Percentiles rank a stretch among this genome's conserved stretches.
phyloP scores from a whole-genome alignment of 2,797 vertebrate genomes.

The Ctenopoma multispine region DNA sequence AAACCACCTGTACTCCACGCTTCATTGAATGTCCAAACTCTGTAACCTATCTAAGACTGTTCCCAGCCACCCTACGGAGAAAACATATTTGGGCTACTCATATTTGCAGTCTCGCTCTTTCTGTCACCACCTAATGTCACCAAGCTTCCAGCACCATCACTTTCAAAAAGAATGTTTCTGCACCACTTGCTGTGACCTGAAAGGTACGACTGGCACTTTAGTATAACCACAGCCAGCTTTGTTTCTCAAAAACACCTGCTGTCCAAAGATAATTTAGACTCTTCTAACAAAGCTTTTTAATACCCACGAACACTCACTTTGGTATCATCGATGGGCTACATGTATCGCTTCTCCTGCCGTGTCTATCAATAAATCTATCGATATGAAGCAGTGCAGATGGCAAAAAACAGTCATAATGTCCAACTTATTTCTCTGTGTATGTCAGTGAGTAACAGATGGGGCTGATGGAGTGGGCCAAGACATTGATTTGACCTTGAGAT shows the following conservation, averaged over 20 bases:
- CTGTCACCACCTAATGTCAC: not conserved
- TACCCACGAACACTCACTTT: constrained; percentile 28
- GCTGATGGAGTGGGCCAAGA: constrained; percentile 52
- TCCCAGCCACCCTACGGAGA: no score
- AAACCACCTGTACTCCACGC: no score
- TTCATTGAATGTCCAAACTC: no score
- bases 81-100: no score
- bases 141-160: not conserved
- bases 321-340: constrained; percentile 36
- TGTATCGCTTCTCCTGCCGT: constrained; percentile 21
- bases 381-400: constrained; percentile 61
- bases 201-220: not conserved
- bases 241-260: constrained; percentile 46
- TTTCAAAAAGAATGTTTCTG: not conserved
- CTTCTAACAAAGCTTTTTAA: constrained; percentile 35
- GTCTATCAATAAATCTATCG: constrained; percentile 71
- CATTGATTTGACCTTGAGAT: constrained; percentile 79
- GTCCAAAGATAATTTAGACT: constrained; percentile 1
- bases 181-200: not conserved
- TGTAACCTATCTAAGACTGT: no score
- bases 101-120: no score
- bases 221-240: not conserved
- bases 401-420: constrained; percentile 31
- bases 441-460: constrained; percentile 74
- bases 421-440: constrained; percentile 24